phyloP scores from a whole-genome alignment of 2,888 invertebrate genomes.

The Glyphotaelius pellucidus region DNA sequence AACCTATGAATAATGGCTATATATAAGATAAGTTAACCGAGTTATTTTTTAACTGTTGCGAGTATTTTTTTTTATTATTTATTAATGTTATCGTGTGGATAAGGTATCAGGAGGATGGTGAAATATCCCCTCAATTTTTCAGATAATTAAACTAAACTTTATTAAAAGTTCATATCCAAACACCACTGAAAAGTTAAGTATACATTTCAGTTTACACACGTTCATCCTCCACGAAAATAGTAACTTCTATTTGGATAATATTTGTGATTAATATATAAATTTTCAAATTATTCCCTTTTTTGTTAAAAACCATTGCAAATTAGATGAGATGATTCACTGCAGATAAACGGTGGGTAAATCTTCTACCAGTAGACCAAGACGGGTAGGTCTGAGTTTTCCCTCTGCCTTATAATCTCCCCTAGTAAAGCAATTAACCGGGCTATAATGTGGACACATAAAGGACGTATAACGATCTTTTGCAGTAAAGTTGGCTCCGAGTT shows the following conservation, averaged over 20 bases:
- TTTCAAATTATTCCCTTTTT: background rate
- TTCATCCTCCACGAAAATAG: background rate
- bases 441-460: slow-evolving; percentile 16
- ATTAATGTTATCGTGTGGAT: too few species aligned
- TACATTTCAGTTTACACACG: background rate
- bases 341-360: background rate
- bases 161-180: background rate
- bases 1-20: too few species aligned
- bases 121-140: too few species aligned
- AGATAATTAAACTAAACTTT: too few species aligned
- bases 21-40: too few species aligned
- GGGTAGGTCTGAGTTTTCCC: background rate
- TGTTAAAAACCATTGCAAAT: background rate
- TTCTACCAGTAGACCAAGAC: background rate
- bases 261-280: background rate
- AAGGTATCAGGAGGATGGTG: too few species aligned
- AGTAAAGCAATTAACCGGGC: slow-evolving; percentile 31
- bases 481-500: background rate
- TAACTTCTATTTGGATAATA: background rate
- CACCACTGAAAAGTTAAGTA: background rate
- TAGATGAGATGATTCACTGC: background rate
- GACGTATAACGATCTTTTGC: slow-evolving; percentile 17
- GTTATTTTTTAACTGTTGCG: too few species aligned
- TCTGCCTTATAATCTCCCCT: slow-evolving; percentile 16
- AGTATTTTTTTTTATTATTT: too few species aligned